Base-by-base conservation (phyloP, 1,140 invertebrate genomes). In the Hermetia illucens region DNA sequence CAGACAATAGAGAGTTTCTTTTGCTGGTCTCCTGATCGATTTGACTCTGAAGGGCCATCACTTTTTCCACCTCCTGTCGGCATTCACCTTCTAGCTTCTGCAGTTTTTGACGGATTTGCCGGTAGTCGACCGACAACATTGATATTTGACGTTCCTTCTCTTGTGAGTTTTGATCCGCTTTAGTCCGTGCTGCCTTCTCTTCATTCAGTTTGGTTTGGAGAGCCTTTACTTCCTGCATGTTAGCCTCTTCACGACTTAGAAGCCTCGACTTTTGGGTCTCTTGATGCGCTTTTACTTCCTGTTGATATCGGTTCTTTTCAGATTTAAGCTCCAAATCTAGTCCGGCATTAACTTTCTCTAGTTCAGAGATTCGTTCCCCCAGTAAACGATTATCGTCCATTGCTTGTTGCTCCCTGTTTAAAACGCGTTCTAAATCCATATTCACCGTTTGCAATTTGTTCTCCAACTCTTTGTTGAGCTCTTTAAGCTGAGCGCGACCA, bases 121-220 rank as follows among this genome's bases (percentile, higher is more conserved):
- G 68, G 54, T 92, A 87, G 61, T 96, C 92, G 4, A 96, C 86
- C 13, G 80, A 83, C 1, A 96, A 63, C 81, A 94, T 93, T 5
- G 84, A 93, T 52, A 92, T 83, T 58, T 93, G 86, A 6, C 92
- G 70, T 58, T 96, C 91, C 49, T 88, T 87, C 53, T 94, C 89
- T 57, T 96, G 85, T 6, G 76, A 78, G 17, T 75, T 71, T 25
- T 80, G 69, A 52, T 94, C 89, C 0, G 84, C 77, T 41, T 82
- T 79, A 52, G 90, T 83, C 35, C 88, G 68, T 1, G 77, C 74
- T 32, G 68, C 73, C 55, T 90, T 90, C 55, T 94, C 89, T 57
- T 92, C 87, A 49, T 87, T 90, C 30, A 93, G 61, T 65, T 93
- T 93, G 15, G 72, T 70, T 73, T 94, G 88, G 41, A 94, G 66